Percentiles rank a stretch among this genome's conserved stretches.
Conservation (phyloP, 2,113 vertebrate species). For the Ranitomeya variabilis region DNA sequence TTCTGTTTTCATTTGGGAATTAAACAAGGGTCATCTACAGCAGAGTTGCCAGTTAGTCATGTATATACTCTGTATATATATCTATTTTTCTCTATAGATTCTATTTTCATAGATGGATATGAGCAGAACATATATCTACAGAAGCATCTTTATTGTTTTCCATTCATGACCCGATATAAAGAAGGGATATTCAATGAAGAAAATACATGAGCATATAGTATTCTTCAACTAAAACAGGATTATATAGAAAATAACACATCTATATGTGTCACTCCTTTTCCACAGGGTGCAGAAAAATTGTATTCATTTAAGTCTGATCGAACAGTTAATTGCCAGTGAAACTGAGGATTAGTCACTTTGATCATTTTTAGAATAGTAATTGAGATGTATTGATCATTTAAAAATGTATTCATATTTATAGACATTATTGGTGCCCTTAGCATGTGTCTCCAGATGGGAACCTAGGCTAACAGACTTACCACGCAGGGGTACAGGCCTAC, state of each 20-base stretch:
- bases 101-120: background rate
- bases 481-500: too few species aligned
- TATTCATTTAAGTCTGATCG: background rate
- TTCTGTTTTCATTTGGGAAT: background rate
- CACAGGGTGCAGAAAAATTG: background rate
- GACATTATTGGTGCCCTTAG: background rate
- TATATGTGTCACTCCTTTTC: background rate
- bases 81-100: background rate
- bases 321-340: conserved; percentile 9
- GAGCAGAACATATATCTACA: background rate
- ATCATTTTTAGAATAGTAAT: background rate
- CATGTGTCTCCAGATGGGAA: background rate
- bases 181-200: background rate
- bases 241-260: background rate
- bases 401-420: background rate
- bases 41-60: background rate
- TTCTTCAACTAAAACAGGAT: background rate
- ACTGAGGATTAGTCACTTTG: background rate
- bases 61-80: too few species aligned
- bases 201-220: background rate
- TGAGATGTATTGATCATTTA: background rate
- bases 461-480: too few species aligned
- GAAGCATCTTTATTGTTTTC: background rate
- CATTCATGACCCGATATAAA: background rate
- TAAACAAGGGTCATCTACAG: conserved; percentile 5